Percentiles rank a stretch among this genome's conserved stretches.
Conservation (phyloP, 2,797 vertebrate genomes). For the Artibeus lituratus region DNA sequence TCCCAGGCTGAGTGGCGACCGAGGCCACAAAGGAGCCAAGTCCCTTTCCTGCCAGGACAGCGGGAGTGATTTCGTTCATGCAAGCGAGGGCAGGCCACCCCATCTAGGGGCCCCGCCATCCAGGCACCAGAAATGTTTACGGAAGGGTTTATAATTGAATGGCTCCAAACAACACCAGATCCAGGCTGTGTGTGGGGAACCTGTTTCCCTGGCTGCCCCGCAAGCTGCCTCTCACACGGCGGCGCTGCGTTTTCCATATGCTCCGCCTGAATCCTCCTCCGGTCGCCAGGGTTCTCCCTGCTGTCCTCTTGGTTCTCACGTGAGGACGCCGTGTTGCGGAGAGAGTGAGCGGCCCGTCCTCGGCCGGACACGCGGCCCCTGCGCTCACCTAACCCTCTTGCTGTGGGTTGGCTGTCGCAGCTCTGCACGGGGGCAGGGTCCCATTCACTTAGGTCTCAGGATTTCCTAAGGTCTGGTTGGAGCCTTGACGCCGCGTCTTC, state of each 20-base stretch:
- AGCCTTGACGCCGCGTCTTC: neutral
- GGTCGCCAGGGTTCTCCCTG: neutral
- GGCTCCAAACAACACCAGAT: too few relatives aligned
- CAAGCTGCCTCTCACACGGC: too few relatives aligned
- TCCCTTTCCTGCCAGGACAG: neutral
- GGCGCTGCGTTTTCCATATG: too few relatives aligned
- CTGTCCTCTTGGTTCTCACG: too few relatives aligned
- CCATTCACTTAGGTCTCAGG: accelerated
- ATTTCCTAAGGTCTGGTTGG: neutral
- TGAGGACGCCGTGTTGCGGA: accelerated
- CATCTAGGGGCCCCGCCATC: neutral
- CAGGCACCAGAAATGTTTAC: neutral
- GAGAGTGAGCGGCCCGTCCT: neutral
- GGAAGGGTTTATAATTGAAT: too few relatives aligned
- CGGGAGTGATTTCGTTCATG: accelerated
- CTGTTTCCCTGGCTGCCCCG: too few relatives aligned
- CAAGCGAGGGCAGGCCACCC: too few relatives aligned
- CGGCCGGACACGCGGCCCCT: neutral
- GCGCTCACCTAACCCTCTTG: neutral
- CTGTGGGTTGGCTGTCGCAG: neutral
- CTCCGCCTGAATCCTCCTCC: too few relatives aligned
- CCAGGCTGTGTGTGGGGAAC: too few relatives aligned
- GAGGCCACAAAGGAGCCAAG: too few relatives aligned
- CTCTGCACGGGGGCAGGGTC: neutral
- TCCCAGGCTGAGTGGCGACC: neutral